Conservation (phyloP, 2,113 vertebrate species). For the Halichoerus grypus region DNA sequence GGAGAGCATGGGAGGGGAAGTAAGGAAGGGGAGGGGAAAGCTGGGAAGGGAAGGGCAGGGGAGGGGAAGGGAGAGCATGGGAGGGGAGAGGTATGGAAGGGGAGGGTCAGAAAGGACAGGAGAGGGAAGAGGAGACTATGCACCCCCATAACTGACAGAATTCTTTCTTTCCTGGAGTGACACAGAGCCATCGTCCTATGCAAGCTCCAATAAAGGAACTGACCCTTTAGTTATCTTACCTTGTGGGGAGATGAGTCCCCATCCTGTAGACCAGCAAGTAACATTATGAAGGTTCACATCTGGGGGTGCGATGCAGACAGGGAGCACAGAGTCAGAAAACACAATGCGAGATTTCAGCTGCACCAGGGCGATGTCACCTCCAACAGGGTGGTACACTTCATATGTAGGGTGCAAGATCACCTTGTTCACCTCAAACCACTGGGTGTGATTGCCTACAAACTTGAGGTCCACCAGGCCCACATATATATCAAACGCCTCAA, state of each 20-base stretch:
- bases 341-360: constrained; percentile 65
- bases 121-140: too few relatives aligned
- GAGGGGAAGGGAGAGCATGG: too few relatives aligned
- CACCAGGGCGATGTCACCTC: constrained; percentile 70
- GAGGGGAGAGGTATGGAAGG: too few relatives aligned
- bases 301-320: constrained; percentile 58
- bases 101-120: too few relatives aligned
- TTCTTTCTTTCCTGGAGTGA: neutral
- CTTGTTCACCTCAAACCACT: constrained; percentile 70
- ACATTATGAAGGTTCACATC: neutral
- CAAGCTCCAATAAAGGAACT: neutral
- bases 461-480: constrained; percentile 67
- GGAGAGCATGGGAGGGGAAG: too few relatives aligned
- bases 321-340: constrained; percentile 63
- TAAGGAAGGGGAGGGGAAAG: too few relatives aligned
- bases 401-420: constrained; percentile 66
- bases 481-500: neutral
- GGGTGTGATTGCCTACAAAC: neutral
- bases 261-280: constrained; percentile 75
- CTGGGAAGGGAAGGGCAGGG: too few relatives aligned
- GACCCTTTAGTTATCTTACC: constrained; percentile 38
- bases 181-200: neutral
- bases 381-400: neutral
- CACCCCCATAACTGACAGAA: neutral
- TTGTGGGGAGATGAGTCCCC: constrained; percentile 21